Percentiles rank a stretch among this genome's conserved stretches.
Evolutionary conservation across 1,140 invertebrate genomes (phyloP).

Genomic region (Diorhabda elongata): DNA sequence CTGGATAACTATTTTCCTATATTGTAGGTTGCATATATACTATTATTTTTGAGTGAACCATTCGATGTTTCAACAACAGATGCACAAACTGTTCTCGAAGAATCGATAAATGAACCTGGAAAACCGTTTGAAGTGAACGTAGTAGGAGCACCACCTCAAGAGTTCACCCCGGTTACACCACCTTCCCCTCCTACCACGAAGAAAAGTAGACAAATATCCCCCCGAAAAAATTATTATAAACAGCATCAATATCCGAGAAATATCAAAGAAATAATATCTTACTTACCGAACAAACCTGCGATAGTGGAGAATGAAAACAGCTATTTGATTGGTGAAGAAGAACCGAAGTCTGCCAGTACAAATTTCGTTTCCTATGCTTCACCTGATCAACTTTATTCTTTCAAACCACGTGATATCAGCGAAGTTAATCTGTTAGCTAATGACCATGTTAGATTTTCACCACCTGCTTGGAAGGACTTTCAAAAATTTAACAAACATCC

Average conservation of each 20-base stretch:
- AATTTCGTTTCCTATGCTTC: neutral
- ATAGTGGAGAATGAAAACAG: neutral
- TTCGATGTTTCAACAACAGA: no score
- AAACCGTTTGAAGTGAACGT: slow-evolving; percentile 6
- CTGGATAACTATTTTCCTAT: no score
- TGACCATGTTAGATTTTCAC: slow-evolving; percentile 47
- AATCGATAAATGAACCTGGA: neutral
- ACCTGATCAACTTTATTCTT: slow-evolving; percentile 51
- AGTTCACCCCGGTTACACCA: slow-evolving; percentile 1
- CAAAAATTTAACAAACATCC: slow-evolving; percentile 13
- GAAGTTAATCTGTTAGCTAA: slow-evolving; percentile 53
- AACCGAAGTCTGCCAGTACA: neutral
- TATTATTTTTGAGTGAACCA: no score
- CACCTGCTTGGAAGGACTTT: slow-evolving; percentile 34
- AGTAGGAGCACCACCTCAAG: neutral
- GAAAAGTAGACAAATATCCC: neutral
- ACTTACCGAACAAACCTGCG: slow-evolving; percentile 33
- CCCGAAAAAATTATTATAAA: slow-evolving; percentile 12
- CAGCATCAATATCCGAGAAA: slow-evolving; percentile 42
- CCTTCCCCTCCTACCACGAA: neutral
- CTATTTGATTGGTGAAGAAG: neutral
- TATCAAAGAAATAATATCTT: slow-evolving; percentile 54
- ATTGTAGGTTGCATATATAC: no score
- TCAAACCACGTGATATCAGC: slow-evolving; percentile 52
- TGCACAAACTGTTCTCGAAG: neutral